phyloP scores from a whole-genome alignment of 2,797 vertebrate genomes.

The Gallinago solitaria region DNA sequence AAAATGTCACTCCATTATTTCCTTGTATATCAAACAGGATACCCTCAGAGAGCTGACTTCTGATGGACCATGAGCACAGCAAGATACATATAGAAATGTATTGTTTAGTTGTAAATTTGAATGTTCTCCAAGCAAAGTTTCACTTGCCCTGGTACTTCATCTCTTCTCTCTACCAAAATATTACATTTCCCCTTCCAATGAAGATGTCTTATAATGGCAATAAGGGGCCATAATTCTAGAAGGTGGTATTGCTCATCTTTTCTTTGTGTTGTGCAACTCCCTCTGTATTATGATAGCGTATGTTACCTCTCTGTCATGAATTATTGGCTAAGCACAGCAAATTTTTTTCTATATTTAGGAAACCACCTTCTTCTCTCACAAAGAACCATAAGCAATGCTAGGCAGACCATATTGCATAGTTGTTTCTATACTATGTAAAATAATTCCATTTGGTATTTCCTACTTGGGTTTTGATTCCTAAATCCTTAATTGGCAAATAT shows the following conservation, averaged over 20 bases:
- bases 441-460: conserved; percentile 35
- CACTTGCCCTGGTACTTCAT: conserved; percentile 52
- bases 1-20: conserved; percentile 16
- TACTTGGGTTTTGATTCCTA: conserved; percentile 51
- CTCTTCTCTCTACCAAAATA: conserved; percentile 70
- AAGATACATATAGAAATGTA: conserved; percentile 5
- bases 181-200: conserved; percentile 68
- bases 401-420: conserved; percentile 61
- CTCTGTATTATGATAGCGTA: conserved; percentile 61
- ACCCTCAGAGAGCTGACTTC: background rate
- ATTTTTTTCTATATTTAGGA: conserved; percentile 60
- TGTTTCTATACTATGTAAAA: conserved; percentile 46
- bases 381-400: conserved; percentile 29
- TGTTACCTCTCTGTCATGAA: conserved; percentile 66
- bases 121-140: conserved; percentile 59
- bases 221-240: conserved; percentile 65
- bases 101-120: conserved; percentile 62
- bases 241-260: conserved; percentile 64
- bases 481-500: conserved; percentile 66
- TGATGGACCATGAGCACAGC: conserved; percentile 2
- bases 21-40: background rate
- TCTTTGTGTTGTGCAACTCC: conserved; percentile 66
- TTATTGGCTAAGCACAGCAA: conserved; percentile 49
- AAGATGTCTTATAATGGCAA: conserved; percentile 71
- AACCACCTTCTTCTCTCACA: conserved; percentile 8